Evolutionary conservation across 2,113 vertebrate species (phyloP).

Genomic region (Salvator merianae): DNA sequence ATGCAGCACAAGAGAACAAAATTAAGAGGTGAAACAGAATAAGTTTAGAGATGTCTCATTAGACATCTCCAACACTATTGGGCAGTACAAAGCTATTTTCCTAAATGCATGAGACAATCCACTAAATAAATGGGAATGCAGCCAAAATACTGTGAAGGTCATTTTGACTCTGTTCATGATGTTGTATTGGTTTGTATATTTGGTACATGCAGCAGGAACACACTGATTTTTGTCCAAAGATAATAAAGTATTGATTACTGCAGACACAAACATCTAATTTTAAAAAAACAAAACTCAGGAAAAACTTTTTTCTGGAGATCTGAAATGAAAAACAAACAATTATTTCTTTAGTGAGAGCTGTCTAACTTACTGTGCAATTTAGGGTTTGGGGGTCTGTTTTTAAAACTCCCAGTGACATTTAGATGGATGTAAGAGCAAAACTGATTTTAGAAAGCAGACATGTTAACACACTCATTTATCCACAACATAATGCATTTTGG

Average conservation of each 20-base stretch:
- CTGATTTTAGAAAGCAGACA: constrained; percentile 7
- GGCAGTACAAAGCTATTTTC: neutral
- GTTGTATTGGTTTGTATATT: neutral
- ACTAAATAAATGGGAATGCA: neutral
- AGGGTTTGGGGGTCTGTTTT: neutral
- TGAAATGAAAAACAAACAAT: neutral
- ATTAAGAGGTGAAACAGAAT: neutral
- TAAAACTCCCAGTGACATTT: neutral
- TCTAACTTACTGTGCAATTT: neutral
- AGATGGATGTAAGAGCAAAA: constrained; percentile 32
- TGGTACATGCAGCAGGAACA: neutral
- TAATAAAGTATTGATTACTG: neutral
- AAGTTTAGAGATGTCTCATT: neutral
- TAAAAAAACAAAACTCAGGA: no score
- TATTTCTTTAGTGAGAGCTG: neutral
- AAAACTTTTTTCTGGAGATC: neutral
- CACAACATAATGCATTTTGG: neutral
- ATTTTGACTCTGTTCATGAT: neutral
- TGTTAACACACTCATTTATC: constrained; percentile 13
- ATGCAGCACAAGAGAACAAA: neutral
- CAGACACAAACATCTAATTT: neutral
- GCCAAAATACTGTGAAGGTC: neutral
- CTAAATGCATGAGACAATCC: neutral
- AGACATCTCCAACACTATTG: neutral
- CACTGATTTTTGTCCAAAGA: neutral